Evolutionary conservation across 2,888 invertebrate genomes (phyloP), one percentile per base, ranked within the genome.

Genomic region (Alentia gelatinosa): DNA sequence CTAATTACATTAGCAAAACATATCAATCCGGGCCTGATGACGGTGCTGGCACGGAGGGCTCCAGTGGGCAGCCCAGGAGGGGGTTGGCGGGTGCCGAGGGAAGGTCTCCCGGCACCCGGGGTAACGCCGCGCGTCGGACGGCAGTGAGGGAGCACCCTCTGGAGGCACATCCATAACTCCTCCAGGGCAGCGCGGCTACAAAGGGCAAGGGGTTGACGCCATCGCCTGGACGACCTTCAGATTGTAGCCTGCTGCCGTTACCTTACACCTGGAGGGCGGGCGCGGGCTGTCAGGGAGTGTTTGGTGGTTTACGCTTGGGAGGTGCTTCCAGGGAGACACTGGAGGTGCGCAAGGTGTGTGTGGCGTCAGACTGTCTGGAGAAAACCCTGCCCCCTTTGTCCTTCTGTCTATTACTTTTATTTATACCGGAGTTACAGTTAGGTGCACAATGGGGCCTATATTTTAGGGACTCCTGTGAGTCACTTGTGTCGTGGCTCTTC

Each of bases 1-100:
- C 86, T 86, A 86, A 86, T 86, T 86, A 86, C 86, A 86, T 86
- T 86, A 86, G 86, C 86, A 86, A 86, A 86, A 86, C 86, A 86
- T 86, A 86, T 86, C 86, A 86, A 86, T 86, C 86, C 26, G 83
- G 30, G 86, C 35, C 86, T 12, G 39, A 47, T 86, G 86, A 86
- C 47, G 86, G 50, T n/a, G n/a, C n/a, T n/a, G n/a, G n/a, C n/a
- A 86, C 50, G 86, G 47, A 23, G n/a, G n/a, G 83, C n/a, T 15
- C 42, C 35, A 15, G 35, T 7, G 39, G 68, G 26, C 1, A 4
- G 68, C 1, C 4, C 68, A 30, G 33, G 33, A 47, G 47, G 68
- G 68, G 68, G 4, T n/a, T 68, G 68, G 1, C 15, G 68, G 68
- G 68, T 56, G 68, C 30, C 33, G n/a, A 30, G 68, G 68, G 68